phyloP scores from a whole-genome alignment of 2,888 invertebrate genomes.

The Halictus ligatus region DNA sequence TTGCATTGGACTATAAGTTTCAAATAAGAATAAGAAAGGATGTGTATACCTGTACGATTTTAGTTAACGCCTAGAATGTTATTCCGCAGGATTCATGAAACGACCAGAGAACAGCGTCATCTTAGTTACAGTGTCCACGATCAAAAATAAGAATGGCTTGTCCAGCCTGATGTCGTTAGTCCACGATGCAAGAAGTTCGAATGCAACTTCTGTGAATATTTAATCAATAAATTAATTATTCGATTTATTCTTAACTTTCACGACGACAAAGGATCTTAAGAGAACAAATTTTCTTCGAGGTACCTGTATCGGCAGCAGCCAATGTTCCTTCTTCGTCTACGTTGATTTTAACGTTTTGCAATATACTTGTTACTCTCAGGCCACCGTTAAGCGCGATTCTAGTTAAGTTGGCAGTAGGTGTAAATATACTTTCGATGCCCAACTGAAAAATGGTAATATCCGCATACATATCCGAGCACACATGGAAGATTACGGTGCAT shows the following conservation, averaged over 20 bases:
- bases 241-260: neutral
- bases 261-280: neutral
- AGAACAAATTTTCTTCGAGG: slow-evolving; percentile 13
- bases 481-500: neutral
- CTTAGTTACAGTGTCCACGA: slow-evolving; percentile 86
- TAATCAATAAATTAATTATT: neutral
- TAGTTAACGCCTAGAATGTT: neutral
- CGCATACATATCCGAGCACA: neutral
- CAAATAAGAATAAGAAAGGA: neutral
- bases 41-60: neutral
- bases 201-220: slow-evolving; percentile 30
- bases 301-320: slow-evolving; percentile 87
- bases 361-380: slow-evolving; percentile 85
- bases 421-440: slow-evolving; percentile 87
- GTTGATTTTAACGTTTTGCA: slow-evolving; percentile 88
- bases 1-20: neutral
- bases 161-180: slow-evolving; percentile 84
- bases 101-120: slow-evolving; percentile 88
- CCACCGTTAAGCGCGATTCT: slow-evolving; percentile 85
- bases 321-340: slow-evolving; percentile 89
- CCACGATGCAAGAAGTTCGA: slow-evolving; percentile 83
- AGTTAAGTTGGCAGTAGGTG: slow-evolving; percentile 86
- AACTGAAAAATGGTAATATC: slow-evolving; percentile 84
- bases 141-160: slow-evolving; percentile 88
- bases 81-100: slow-evolving; percentile 85